Conservation (phyloP, 2,113 vertebrate species). For the Corynorhinus townsendii region DNA sequence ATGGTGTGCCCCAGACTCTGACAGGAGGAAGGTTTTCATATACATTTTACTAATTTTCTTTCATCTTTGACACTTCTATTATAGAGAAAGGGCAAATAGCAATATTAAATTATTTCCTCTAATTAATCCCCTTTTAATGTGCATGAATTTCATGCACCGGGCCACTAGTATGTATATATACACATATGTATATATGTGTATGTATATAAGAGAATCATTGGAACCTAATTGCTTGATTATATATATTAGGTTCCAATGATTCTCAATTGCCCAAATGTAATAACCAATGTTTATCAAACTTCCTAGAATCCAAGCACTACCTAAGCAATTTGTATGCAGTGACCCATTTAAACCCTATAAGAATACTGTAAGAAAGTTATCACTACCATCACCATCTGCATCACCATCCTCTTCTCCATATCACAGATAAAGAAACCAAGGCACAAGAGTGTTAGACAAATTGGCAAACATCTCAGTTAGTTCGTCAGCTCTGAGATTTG, state of each 20-base stretch:
- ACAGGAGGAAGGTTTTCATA: no score
- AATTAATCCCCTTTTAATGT: no score
- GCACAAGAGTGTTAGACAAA: neutral
- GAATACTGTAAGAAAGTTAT: neutral
- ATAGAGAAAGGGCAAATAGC: no score
- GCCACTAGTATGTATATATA: no score
- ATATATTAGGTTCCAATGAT: neutral
- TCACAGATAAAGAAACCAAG: neutral
- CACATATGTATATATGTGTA: neutral
- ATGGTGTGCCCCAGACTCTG: no score
- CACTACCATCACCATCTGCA: neutral
- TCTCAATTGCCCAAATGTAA: neutral
- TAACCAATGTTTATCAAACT: neutral
- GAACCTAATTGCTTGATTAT: no score
- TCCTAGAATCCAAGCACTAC: neutral
- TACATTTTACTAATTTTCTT: no score
- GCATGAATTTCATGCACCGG: no score
- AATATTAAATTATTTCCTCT: no score
- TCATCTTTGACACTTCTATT: no score
- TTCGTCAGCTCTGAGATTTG: neutral
- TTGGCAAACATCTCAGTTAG: neutral
- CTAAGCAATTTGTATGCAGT: neutral
- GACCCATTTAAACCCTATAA: neutral
- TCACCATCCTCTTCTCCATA: neutral
- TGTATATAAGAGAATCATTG: no score